Base-by-base conservation (phyloP, 2,888 invertebrate genomes). In the Schrankia costaestrigalis region DNA sequence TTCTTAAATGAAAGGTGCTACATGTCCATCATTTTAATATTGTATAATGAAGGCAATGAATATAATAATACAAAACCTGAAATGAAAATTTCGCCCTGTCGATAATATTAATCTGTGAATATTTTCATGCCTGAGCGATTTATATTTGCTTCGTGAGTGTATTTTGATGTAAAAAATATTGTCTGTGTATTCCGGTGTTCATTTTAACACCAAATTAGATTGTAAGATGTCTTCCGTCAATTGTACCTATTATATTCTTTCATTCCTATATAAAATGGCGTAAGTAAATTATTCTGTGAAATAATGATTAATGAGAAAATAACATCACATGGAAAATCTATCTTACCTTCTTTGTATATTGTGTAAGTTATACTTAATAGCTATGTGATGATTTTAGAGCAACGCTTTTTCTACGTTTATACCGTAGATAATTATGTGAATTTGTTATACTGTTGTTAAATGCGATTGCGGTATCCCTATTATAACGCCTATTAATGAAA, bases 141-240 rank as follows among this genome's bases (percentile, higher is more conserved):
- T 11, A 31, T 11, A 33, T 33, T 50, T 35, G 33, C 34, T 46
- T 32, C 43, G 32, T 37, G 22, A 31, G 32, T 45, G 41, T 41
- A 24, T 26, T 46, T 33, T 41, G 30, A 56, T 35, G 39, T 58
- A 33, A 40, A 40, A 39, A 33, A 31, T n/a, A 31, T 33, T 40
- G 23, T n/a, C 19, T 25, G 15, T 38, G 35, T 31, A 27, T 26
- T 19, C 40, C 42, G 39, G 24, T 60, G 47, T 37, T 39, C n/a
- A 35, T 39, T 36, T 31, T 31, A 52, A 45, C 48, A 47, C 45
- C 41, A 43, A 49, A 44, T 54, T 57, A 65, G 50, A 35, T 41
- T 38, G n/a, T 60, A 63, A 58, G 59, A 32, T 46, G 51, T 61
- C 60, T 67, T 60, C 56, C 54, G 46, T 51, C 50, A 51, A 49